Evolutionary conservation across 2,113 vertebrate genomes (phyloP), one percentile per base, ranked within the genome.

Genomic region (Thalassarche chlororhynchos): DNA sequence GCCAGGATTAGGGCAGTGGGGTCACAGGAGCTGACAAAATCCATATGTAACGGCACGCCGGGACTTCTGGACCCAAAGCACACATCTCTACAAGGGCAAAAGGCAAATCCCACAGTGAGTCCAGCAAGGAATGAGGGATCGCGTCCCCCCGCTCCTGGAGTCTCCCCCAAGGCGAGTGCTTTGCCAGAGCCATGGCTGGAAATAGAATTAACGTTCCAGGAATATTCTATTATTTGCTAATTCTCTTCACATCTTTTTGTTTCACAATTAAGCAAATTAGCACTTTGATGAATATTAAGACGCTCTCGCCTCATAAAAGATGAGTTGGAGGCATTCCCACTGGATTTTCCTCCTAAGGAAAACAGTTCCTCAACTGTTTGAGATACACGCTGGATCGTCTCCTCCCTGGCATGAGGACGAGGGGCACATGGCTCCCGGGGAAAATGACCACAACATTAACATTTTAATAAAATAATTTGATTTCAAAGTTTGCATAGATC

Each of bases 191-290:
- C 3, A 1, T 21, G 76, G 77, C 68, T 93, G 82, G 42, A 89
- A 89, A 76, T 11, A 26, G 83, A 93, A 90, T 66, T 42, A 74
- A 90, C 1, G 2, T 78, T 89, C 88, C 92, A 83, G 95, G 85
- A 93, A 80, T 93, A 80, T 83, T 92, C 87, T 55, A 81, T 95
- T 97, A 69, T 96, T 97, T 94, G 92, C 86, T 95, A 93, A 97
- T 87, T 97, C 95, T 95, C 88, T 87, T 79, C 90, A 81, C 84
- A 91, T 91, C 87, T 88, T 96, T 97, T 96, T 95, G 91, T 93
- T 97, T 94, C 85, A 91, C 96, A 96, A 95, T 97, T 96, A 97
- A 91, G 85, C 90, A 94, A 96, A 97, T 98, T 93, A 97, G 90
- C 7, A 77, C 91, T 96, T 87, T 80, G 96, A 95, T 95, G 95